Conservation (phyloP, 2,888 invertebrate genomes). For the Neria commutata region DNA sequence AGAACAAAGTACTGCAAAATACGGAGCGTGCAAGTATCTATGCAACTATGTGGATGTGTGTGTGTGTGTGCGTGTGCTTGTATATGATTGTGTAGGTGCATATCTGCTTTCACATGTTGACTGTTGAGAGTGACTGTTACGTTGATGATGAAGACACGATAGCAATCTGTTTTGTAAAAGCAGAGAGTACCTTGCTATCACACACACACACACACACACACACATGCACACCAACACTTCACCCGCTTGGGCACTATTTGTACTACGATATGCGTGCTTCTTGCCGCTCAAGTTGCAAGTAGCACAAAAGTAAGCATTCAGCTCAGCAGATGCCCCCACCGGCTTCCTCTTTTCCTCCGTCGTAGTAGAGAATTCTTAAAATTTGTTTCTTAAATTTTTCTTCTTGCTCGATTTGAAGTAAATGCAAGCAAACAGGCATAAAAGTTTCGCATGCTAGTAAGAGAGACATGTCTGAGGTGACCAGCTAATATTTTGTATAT, state of each 20-base stretch:
- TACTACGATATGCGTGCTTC: no score
- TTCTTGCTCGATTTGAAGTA: constrained; percentile 24
- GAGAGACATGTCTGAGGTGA: no score
- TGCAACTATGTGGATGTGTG: no score
- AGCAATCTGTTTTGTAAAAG: constrained; percentile 48
- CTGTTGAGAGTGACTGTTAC: constrained; percentile 33
- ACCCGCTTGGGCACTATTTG: neutral
- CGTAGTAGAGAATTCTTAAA: no score
- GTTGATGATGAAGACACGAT: constrained; percentile 53
- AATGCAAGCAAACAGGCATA: constrained; percentile 12
- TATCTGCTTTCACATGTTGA: constrained; percentile 17
- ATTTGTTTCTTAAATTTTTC: no score
- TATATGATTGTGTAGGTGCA: neutral
- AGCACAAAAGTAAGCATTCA: constrained; percentile 1
- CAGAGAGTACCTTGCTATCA: neutral
- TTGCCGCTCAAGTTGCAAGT: neutral
- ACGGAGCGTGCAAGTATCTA: neutral
- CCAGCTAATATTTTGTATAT: constrained; percentile 7
- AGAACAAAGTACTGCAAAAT: neutral
- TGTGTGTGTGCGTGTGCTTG: neutral
- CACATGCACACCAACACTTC: neutral
- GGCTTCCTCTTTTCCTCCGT: no score
- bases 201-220: neutral
- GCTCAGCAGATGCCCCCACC: no score
- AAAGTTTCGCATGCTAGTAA: constrained; percentile 13